phyloP scores from a whole-genome alignment of 2,888 invertebrate genomes.

The Suillia variegata region DNA sequence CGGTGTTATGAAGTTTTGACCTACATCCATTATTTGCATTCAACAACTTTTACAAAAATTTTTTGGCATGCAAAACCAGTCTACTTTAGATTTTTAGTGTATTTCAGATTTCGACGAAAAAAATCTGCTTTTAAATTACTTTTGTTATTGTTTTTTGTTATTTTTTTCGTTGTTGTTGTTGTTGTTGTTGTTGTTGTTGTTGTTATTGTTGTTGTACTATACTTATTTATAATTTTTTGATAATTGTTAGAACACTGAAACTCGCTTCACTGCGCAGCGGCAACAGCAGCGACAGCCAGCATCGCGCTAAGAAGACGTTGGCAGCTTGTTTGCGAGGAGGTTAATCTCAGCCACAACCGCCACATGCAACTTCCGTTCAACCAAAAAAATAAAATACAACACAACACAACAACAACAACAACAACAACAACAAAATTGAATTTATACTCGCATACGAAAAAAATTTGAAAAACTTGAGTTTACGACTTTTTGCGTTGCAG shows the following conservation, averaged over 20 bases:
- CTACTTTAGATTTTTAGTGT: too few species aligned
- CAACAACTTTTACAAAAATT: too few species aligned
- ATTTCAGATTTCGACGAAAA: too few species aligned
- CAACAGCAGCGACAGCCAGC: neutral
- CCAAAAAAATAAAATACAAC: neutral
- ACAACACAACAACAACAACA: too few species aligned
- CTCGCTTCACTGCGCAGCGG: neutral
- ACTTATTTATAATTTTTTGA: conserved; percentile 23
- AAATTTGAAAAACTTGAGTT: too few species aligned
- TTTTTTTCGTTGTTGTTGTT: conserved; percentile 12
- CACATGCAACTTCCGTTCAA: neutral
- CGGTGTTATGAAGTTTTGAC: too few species aligned
- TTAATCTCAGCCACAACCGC: neutral
- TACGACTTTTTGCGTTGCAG: neutral
- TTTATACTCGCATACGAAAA: too few species aligned
- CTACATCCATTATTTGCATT: too few species aligned
- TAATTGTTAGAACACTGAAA: neutral
- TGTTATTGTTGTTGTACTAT: conserved; percentile 42
- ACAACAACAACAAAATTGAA: too few species aligned
- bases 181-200: conserved; percentile 24
- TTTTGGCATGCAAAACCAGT: too few species aligned
- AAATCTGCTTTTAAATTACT: neutral
- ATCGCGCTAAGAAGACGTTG: neutral
- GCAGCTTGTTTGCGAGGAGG: neutral
- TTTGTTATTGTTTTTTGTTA: conserved; percentile 31